A percentile compares a stretch with the other conserved stretches of the same genome.
Evolutionary conservation across 2,797 vertebrate genomes (phyloP).

Genomic region (Morus bassanus): DNA sequence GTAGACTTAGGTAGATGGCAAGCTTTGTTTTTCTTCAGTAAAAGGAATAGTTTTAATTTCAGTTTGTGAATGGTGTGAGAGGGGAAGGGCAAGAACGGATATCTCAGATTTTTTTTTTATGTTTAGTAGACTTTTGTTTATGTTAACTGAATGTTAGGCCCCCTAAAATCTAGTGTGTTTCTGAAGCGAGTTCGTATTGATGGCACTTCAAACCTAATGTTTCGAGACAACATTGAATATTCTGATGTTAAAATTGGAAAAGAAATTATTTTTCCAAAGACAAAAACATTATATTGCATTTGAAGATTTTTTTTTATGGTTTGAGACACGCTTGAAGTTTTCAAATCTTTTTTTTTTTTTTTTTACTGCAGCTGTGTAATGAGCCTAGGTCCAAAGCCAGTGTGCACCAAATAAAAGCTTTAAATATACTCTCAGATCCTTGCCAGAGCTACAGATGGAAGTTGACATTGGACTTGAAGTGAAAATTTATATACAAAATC

Average conservation of each 20-base stretch:
- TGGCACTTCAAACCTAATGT: neutral
- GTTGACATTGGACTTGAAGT: neutral
- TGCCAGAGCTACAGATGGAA: neutral
- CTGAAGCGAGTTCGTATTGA: constrained; percentile 11
- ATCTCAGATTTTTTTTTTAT: neutral
- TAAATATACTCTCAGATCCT: constrained; percentile 3
- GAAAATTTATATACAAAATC: neutral
- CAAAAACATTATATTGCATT: neutral
- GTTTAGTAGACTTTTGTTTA: constrained; percentile 12
- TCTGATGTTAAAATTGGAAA: neutral
- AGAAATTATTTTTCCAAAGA: neutral
- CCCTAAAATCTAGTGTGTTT: constrained; percentile 19
- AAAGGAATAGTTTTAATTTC: neutral
- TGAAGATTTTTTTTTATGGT: neutral
- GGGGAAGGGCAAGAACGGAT: neutral
- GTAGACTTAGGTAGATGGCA: neutral
- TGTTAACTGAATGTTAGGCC: neutral
- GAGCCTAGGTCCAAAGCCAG: constrained; percentile 41
- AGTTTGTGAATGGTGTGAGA: neutral
- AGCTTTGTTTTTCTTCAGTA: neutral
- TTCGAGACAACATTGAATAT: neutral
- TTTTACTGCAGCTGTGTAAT: constrained; percentile 20
- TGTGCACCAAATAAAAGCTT: constrained; percentile 33
- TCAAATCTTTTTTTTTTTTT: neutral
- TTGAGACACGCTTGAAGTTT: constrained; percentile 20